A percentile compares a stretch with the other conserved stretches of the same genome.
phyloP scores from a whole-genome alignment of 2,797 vertebrate species.

The Lithobates pipiens region DNA sequence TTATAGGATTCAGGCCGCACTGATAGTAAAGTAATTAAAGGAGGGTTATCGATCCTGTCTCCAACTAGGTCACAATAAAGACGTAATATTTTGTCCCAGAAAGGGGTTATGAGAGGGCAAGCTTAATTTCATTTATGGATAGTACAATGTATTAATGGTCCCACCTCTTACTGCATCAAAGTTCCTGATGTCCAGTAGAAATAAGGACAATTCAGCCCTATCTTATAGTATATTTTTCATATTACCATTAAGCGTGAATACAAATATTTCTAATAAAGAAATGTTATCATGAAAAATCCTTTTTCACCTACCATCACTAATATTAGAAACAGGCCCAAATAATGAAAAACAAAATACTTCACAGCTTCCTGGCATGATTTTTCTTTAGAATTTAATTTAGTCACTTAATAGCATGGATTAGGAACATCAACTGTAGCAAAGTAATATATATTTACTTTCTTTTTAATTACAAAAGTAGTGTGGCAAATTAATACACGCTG shows the following conservation, averaged over 20 bases:
- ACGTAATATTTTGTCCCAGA: too few relatives aligned
- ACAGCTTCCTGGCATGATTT: neutral
- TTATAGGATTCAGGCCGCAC: too few relatives aligned
- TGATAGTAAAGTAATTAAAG: too few relatives aligned
- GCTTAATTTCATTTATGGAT: too few relatives aligned
- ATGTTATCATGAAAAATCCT: neutral
- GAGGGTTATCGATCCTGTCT: too few relatives aligned
- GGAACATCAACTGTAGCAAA: neutral
- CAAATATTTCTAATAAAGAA: neutral
- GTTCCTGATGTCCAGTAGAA: neutral
- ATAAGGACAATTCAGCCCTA: too few relatives aligned
- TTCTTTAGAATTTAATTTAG: slow-evolving; percentile 2
- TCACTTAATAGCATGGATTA: neutral
- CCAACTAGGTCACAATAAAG: too few relatives aligned
- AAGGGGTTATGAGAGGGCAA: too few relatives aligned
- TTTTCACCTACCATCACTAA: neutral
- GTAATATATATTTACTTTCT: neutral
- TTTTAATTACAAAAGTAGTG: neutral
- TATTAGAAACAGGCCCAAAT: neutral
- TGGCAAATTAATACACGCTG: neutral
- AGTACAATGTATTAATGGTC: too few relatives aligned
- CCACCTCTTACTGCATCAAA: neutral
- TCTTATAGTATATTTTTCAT: neutral
- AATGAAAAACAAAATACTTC: neutral
- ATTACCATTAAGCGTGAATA: neutral